A percentile compares a stretch with the other conserved stretches of the same genome.
phyloP scores from a whole-genome alignment of 2,888 invertebrate species.

The Philopedon plagiatum region DNA sequence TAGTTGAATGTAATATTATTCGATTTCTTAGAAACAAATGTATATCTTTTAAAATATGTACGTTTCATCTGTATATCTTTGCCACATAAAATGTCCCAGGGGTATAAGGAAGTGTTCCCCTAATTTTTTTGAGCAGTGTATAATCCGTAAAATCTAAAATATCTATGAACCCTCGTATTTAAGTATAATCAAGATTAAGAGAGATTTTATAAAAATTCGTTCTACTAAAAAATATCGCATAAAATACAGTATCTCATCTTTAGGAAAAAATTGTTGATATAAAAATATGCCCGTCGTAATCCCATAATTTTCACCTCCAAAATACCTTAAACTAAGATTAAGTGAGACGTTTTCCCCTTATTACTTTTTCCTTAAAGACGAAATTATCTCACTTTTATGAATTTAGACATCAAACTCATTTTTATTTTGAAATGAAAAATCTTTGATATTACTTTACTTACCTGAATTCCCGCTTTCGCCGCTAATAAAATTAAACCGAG shows the following conservation, averaged over 20 bases:
- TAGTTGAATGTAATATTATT: too few relatives aligned
- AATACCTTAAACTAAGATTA: conserved; percentile 19
- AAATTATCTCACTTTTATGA: conserved; percentile 32
- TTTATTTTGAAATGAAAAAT: conserved; percentile 17
- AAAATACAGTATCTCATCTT: not conserved
- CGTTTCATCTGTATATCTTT: too few relatives aligned
- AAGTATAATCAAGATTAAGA: too few relatives aligned
- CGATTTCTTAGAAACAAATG: too few relatives aligned
- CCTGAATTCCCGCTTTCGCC: not conserved
- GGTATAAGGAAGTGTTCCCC: too few relatives aligned
- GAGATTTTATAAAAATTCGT: not conserved
- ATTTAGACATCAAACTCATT: conserved; percentile 18
- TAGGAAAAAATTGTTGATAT: not conserved
- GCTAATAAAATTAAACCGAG: conserved; percentile 2
- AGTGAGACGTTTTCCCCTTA: conserved; percentile 21
- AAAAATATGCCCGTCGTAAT: conserved; percentile 7
- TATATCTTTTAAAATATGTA: too few relatives aligned
- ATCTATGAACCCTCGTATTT: too few relatives aligned
- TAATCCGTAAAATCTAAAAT: too few relatives aligned
- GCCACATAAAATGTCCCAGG: too few relatives aligned
- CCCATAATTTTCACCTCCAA: conserved; percentile 8
- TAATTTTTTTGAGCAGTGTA: too few relatives aligned
- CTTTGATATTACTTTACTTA: not conserved
- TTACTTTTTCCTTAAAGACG: conserved; percentile 26
- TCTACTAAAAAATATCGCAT: not conserved